Percentiles rank a stretch among this genome's conserved stretches.
These are phyloP conservation scores for Sceloporus tristichus DNA, from an alignment of 2,113 vertebrate species.

Conservation along the genomic window DNA sequence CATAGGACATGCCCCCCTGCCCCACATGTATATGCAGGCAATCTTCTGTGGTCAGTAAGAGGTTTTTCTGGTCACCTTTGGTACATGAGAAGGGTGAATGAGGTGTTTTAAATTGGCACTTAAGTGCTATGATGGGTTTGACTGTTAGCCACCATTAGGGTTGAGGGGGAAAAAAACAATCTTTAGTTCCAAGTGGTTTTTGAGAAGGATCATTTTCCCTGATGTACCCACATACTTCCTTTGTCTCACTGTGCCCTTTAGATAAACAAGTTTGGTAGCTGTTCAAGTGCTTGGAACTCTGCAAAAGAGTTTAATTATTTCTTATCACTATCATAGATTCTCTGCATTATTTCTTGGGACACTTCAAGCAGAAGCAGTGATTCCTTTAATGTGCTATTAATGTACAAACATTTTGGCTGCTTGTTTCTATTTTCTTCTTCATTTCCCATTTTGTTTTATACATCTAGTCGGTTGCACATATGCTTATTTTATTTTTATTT, in stretches of 20 bases:
- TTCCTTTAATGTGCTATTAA: background rate
- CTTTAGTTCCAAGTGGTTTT: background rate
- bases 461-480: background rate
- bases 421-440: conserved; percentile 21
- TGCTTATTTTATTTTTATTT: background rate
- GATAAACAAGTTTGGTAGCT: background rate
- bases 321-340: background rate
- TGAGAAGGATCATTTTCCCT: background rate
- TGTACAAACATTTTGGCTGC: background rate
- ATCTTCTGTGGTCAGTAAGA: background rate
- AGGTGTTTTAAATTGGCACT: background rate
- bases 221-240: too few relatives aligned
- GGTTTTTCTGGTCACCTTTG: background rate
- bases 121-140: background rate
- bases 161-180: background rate
- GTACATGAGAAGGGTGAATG: background rate
- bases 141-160: background rate
- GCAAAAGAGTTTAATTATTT: background rate
- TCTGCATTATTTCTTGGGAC: background rate
- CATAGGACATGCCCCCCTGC: too few relatives aligned
- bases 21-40: too few relatives aligned
- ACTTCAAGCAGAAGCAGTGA: background rate
- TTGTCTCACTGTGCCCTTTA: background rate
- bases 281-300: background rate
- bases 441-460: conserved; percentile 1